Evolutionary conservation across 2,797 vertebrate species (phyloP).

Genomic region (Staurois parvus): DNA sequence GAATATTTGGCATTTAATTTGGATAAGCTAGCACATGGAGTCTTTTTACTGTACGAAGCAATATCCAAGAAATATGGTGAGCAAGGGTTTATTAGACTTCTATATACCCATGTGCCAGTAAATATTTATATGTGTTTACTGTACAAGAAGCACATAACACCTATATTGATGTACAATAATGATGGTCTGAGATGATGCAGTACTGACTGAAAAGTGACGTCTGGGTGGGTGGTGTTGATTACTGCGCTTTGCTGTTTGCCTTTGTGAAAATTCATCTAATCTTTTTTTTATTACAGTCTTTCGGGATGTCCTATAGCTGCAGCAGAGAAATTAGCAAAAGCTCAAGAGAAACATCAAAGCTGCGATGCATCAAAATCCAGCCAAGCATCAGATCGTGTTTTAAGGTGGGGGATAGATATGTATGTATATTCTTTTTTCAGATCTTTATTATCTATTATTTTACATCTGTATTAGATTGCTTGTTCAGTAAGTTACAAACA

Average conservation of each 20-base stretch:
- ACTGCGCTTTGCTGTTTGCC: not conserved
- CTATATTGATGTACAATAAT: not conserved
- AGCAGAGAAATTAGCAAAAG: constrained; percentile 97
- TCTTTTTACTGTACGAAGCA: no score
- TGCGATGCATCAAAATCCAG: constrained; percentile 93
- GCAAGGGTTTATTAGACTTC: no score
- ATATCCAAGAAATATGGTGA: no score
- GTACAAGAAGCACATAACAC: not conserved
- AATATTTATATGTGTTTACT: no score
- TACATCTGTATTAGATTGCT: no score
- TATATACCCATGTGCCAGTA: no score
- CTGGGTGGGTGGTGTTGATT: not conserved
- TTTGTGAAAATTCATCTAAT: not conserved
- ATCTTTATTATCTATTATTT: no score
- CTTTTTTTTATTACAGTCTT: constrained; percentile 80
- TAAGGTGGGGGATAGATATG: constrained; percentile 83
- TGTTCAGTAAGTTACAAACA: no score
- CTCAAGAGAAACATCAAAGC: constrained; percentile 96
- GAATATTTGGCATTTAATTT: no score
- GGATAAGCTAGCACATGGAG: no score
- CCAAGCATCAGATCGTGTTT: constrained; percentile 94
- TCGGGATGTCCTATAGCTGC: constrained; percentile 98
- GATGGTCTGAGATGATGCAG: not conserved
- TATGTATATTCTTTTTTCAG: no score
- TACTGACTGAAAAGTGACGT: not conserved